Evolutionary conservation across 2,888 invertebrate genomes (phyloP), one percentile per base, ranked within the genome.

Genomic region (Epirrhoe alternata): DNA sequence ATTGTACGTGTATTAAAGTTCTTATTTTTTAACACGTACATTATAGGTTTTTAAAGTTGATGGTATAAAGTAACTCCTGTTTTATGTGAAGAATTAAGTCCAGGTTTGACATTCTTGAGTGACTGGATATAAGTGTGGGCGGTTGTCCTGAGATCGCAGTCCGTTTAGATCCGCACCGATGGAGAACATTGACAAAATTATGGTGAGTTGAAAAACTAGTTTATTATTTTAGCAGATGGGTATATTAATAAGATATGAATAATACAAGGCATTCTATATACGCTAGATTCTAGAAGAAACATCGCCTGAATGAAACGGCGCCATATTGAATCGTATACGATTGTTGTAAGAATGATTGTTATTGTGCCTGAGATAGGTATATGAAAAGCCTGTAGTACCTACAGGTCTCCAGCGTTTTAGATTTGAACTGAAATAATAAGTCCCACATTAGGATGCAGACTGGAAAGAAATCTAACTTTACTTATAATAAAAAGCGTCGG

Each of bases 121-220:
- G 88, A 89, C 90, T 90, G 87, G 91, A 92, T 90, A 92, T 92
- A 92, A 86, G 85, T 87, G 90, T 90, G 79, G 84, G 77, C 85
- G 81, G 83, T 77, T 79, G 85, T 81, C 80, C 77, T 74, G 76
- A 77, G 77, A 73, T 78, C 85, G 77, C 91, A 91, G 89, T 91
- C 72, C 74, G 83, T 75, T 80, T 81, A 81, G 80, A 81, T 74
- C 75, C 78, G 77, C 80, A 82, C 82, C 74, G 77, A 76, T 80
- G 85, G 83, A 81, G 85, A 85, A 82, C 85, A 81, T 82, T 84
- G 77, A 80, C 82, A 80, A 82, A 63, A 12, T 75, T 68, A 89
- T 89, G 92, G 92, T 92, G 77, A 91, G 92, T 88, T 31, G 64
- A 69, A 66, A 64, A 82, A 81, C 82, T 59, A 62, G 82, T 85